A percentile compares a stretch with the other conserved stretches of the same genome.
Conservation (phyloP, 2,888 invertebrate species). For the Teleiodes luculella region DNA sequence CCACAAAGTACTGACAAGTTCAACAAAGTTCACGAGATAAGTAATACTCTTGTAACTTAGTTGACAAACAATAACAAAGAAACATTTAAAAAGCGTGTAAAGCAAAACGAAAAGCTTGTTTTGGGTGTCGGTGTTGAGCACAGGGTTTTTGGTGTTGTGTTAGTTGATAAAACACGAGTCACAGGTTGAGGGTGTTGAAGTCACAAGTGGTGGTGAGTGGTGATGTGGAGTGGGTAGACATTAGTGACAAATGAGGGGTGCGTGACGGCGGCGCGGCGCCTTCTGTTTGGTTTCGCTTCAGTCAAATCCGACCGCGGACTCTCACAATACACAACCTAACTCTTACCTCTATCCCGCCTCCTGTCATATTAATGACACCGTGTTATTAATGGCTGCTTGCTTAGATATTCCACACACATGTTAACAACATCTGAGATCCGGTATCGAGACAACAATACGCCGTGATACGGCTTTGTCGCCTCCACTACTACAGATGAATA, state of each 20-base stretch:
- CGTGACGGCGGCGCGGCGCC: slow-evolving; percentile 37
- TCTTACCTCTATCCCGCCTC: slow-evolving; percentile 40
- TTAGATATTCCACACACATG: slow-evolving; percentile 55
- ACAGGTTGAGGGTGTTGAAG: slow-evolving; percentile 13
- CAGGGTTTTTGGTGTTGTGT: too few relatives aligned
- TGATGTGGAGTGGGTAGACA: slow-evolving; percentile 30
- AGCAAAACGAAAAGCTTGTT: not conserved
- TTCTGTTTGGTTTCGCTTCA: too few relatives aligned
- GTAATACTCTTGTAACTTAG: slow-evolving; percentile 3
- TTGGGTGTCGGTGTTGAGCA: too few relatives aligned
- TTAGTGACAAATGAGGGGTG: slow-evolving; percentile 55
- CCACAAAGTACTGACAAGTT: slow-evolving; percentile 3
- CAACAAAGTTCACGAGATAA: slow-evolving; percentile 5
- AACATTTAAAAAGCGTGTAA: not conserved
- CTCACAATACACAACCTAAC: slow-evolving; percentile 39
- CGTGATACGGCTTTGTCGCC: slow-evolving; percentile 30
- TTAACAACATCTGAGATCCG: slow-evolving; percentile 51
- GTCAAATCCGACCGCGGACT: slow-evolving; percentile 29
- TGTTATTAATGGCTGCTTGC: slow-evolving; percentile 58
- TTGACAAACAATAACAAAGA: slow-evolving; percentile 1
- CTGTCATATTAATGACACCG: slow-evolving; percentile 57
- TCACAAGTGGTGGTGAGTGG: slow-evolving; percentile 20
- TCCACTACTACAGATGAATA: slow-evolving; percentile 50
- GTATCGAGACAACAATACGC: slow-evolving; percentile 41
- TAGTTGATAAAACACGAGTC: not conserved